Percentiles rank a stretch among this genome's conserved stretches.
Conservation (phyloP, 2,888 invertebrate genomes). For the Ochlodes sylvanus region DNA sequence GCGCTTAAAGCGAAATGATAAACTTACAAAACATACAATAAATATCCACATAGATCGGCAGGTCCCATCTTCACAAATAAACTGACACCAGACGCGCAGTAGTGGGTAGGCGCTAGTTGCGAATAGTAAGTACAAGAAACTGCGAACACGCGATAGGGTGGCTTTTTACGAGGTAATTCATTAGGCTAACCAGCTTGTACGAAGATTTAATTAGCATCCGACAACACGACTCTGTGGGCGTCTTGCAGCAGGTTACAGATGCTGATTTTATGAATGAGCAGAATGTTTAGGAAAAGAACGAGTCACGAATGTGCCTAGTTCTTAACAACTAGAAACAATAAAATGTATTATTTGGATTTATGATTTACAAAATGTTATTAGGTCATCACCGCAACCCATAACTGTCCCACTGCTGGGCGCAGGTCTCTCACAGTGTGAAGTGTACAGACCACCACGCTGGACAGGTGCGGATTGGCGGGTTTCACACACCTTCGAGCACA, state of each 20-base stretch:
- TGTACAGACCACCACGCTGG: no score
- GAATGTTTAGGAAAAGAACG: neutral
- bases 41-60: neutral
- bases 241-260: conserved; percentile 45
- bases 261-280: conserved; percentile 23
- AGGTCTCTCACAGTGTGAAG: no score
- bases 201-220: conserved; percentile 69
- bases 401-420: no score
- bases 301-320: neutral
- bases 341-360: no score
- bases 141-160: conserved; percentile 45
- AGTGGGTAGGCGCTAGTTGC: conserved; percentile 22
- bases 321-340: no score
- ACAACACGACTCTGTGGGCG: conserved; percentile 61
- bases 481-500: no score
- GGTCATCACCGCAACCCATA: no score
- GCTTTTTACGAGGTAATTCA: conserved; percentile 70
- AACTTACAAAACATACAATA: neutral
- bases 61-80: conserved; percentile 19
- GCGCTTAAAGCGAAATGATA: no score
- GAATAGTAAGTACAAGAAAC: conserved; percentile 30
- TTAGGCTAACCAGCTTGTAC: conserved; percentile 63
- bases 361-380: no score
- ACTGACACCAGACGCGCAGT: conserved; percentile 14
- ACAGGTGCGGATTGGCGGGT: no score